Evolutionary conservation across 2,113 vertebrate genomes (phyloP).

Genomic region (Dendropsophus ebraccatus): DNA sequence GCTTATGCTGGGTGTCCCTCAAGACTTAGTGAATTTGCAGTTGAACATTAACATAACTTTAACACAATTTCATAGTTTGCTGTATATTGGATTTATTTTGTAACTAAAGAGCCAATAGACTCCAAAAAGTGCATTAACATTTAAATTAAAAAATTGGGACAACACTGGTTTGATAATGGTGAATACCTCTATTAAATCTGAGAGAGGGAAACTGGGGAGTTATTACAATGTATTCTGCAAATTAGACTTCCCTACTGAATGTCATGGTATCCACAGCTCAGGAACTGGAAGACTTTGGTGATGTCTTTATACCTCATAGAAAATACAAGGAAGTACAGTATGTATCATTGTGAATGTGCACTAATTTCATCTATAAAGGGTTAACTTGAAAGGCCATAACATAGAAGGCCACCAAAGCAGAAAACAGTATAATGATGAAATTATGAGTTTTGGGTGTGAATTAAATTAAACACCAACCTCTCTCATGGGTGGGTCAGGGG

Average conservation of each 20-base stretch:
- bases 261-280: background rate
- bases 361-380: background rate
- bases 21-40: constrained; percentile 29
- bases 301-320: background rate
- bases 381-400: background rate
- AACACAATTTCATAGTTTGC: constrained; percentile 46
- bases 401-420: too few species aligned
- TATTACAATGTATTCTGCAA: background rate
- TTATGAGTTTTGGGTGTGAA: too few species aligned
- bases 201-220: background rate
- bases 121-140: constrained; percentile 57
- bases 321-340: background rate
- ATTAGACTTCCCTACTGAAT: constrained; percentile 9
- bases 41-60: constrained; percentile 40
- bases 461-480: too few species aligned
- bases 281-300: background rate
- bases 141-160: constrained; percentile 51
- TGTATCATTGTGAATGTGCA: background rate
- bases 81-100: constrained; percentile 53
- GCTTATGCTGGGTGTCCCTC: constrained; percentile 15
- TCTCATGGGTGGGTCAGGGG: too few species aligned
- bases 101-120: constrained; percentile 39
- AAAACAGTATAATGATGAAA: too few species aligned
- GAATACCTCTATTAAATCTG: constrained; percentile 27
- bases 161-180: background rate